Evolutionary conservation across 2,888 invertebrate species (phyloP).

Genomic region (Gandaritis pyraliata): DNA sequence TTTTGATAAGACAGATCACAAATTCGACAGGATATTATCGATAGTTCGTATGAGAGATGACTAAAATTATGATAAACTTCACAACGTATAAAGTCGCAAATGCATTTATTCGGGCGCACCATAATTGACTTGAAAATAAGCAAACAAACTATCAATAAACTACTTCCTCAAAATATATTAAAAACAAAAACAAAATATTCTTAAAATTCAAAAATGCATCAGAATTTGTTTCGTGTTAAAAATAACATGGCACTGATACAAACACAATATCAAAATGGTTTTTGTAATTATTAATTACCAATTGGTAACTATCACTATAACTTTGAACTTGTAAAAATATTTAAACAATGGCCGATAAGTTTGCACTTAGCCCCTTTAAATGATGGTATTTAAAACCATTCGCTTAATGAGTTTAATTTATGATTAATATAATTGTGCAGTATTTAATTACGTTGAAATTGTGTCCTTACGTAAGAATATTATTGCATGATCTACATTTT

Average conservation of each 20-base stretch:
- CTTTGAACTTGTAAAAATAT: constrained; percentile 17
- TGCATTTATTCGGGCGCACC: constrained; percentile 71
- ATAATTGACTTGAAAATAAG: constrained; percentile 75
- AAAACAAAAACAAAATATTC: constrained; percentile 46
- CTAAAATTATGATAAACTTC: too few relatives aligned
- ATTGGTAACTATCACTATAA: constrained; percentile 31
- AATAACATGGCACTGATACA: constrained; percentile 36
- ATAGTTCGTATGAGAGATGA: background rate
- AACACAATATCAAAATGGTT: constrained; percentile 18
- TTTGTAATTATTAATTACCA: constrained; percentile 30
- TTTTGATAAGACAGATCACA: too few relatives aligned
- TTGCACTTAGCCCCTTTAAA: constrained; percentile 21
- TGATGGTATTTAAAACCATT: constrained; percentile 31
- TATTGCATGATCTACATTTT: constrained; percentile 25
- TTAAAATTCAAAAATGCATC: constrained; percentile 24
- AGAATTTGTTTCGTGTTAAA: constrained; percentile 15
- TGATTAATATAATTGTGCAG: constrained; percentile 75
- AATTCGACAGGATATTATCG: too few relatives aligned
- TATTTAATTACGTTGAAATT: constrained; percentile 77
- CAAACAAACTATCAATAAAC: constrained; percentile 46
- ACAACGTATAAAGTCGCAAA: constrained; percentile 51
- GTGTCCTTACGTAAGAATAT: constrained; percentile 59
- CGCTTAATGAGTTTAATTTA: constrained; percentile 54
- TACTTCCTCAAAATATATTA: constrained; percentile 45
- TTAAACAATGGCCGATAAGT: background rate